These are phyloP conservation scores for Gnatocerus cornutus DNA, from an alignment of 2,888 invertebrate genomes.

Conservation along the genomic window DNA sequence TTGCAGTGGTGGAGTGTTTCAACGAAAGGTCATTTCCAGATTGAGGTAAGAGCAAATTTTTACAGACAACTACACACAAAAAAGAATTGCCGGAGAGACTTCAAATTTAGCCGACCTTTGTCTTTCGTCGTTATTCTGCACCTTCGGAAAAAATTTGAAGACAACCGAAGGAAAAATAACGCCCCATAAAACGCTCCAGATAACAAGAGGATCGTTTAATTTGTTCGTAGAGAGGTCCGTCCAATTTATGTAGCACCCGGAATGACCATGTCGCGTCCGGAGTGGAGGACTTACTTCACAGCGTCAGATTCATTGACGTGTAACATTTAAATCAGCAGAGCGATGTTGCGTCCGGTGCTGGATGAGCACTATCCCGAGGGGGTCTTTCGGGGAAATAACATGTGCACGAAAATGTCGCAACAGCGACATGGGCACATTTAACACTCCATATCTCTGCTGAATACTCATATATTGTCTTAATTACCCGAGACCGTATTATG, in stretches of 20 bases:
- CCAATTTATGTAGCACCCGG: conserved; percentile 44
- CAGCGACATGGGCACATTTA: conserved; percentile 60
- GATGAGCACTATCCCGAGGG: conserved; percentile 55
- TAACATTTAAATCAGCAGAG: conserved; percentile 63
- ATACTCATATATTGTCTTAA: conserved; percentile 61
- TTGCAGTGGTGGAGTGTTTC: too few relatives aligned
- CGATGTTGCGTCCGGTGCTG: conserved; percentile 53
- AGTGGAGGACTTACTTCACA: conserved; percentile 37
- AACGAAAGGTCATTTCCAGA: too few relatives aligned
- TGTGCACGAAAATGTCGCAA: conserved; percentile 63
- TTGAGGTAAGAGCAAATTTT: too few relatives aligned
- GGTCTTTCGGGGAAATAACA: conserved; percentile 61
- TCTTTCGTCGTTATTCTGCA: background rate
- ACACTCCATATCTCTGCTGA: conserved; percentile 62
- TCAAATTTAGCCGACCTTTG: too few relatives aligned
- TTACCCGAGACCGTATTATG: conserved; percentile 48
- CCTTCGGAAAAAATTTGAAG: background rate
- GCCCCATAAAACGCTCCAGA: conserved; percentile 32
- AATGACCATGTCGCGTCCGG: conserved; percentile 33
- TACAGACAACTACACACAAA: too few relatives aligned
- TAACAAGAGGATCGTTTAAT: conserved; percentile 40
- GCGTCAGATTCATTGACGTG: conserved; percentile 58
- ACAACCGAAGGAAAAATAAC: conserved; percentile 18
- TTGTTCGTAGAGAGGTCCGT: conserved; percentile 28
- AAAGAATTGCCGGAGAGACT: too few relatives aligned